These are phyloP conservation scores for Cordylochernes scorpioides DNA, from an alignment of 2,888 invertebrate species.

Conservation along the genomic window DNA sequence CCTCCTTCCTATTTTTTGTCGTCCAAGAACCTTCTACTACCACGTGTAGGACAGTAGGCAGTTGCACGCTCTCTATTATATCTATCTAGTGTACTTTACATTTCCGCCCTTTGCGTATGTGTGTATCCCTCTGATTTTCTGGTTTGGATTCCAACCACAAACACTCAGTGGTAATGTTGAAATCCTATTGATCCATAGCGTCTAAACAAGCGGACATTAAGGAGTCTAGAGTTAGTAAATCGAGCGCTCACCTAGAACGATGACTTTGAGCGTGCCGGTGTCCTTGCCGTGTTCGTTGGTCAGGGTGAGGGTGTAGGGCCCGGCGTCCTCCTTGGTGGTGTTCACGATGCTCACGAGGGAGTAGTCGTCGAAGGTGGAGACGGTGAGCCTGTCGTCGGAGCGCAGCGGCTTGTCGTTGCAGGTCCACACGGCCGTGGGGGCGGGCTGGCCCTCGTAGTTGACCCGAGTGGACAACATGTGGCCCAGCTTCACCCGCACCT, in stretches of 20 bases:
- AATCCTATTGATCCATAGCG: background rate
- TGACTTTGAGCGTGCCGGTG: constrained; percentile 65
- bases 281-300: constrained; percentile 81
- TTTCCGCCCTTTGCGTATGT: too few species aligned
- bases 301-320: constrained; percentile 55
- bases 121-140: too few species aligned
- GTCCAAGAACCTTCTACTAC: too few species aligned
- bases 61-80: too few species aligned
- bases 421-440: constrained; percentile 24
- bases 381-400: constrained; percentile 54
- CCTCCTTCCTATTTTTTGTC: too few species aligned
- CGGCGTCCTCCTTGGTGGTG: constrained; percentile 67
- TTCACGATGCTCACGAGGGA: constrained; percentile 77
- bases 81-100: too few species aligned
- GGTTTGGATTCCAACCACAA: too few species aligned
- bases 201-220: background rate
- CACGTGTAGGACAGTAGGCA: too few species aligned
- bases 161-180: background rate
- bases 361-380: constrained; percentile 70
- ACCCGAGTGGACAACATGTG: constrained; percentile 69
- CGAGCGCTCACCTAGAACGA: constrained; percentile 38
- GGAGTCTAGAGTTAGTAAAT: background rate
- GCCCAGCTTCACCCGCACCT: constrained; percentile 70
- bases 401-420: constrained; percentile 22
- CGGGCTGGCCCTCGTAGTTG: constrained; percentile 31